Evolutionary conservation across 2,797 vertebrate genomes (phyloP), one percentile per base, ranked within the genome.

Genomic region (Mus caroli): DNA sequence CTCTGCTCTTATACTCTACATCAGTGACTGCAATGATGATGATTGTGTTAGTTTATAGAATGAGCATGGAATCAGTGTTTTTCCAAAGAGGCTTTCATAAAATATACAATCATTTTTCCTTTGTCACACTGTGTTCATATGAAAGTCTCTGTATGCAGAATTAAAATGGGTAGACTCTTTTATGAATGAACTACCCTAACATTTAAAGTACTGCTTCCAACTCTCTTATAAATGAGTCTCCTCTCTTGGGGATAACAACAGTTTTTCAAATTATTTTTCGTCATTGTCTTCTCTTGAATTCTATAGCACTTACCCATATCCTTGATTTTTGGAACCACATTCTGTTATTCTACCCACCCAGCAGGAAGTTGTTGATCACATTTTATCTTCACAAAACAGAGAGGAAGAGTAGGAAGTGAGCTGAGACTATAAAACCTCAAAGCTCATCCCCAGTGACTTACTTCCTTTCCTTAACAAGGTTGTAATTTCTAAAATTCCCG

Each of bases 81-180:
- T 97, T 91, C 71, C 69, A 96, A 96, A 71, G n/a, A 92, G 64
- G n/a, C 40, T 91, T 37, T 96, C 86, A 91, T 28, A 96, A 97
- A 92, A 60, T 78, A 93, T 58, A 13, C 94, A 86, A 94, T 95
- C 34, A 96, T 83, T 89, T 89, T 95, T 4, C 52, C 40, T 91
- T 89, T 40, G 52, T 94, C 34, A 79, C 19, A 75, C 3, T 88
- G 26, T 0, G 50, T 95, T 96, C 94, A 85, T 67, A 67, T 67
- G 28, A 6, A 85, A 85, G 43, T 85, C 43, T 96, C 43, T 79
- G 8, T 77, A 83, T 56, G 88, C 15, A 34, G 17, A 15, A 86
- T 94, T 97, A 75, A 52, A 96, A 2, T 77, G 22, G 58, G 58
- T 86, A 94, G 50, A 90, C 37, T 85, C 88, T 73, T 96, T 90